Evolutionary conservation across 2,113 vertebrate species (phyloP), one percentile per base, ranked within the genome.

Genomic region (Gallinago media): DNA sequence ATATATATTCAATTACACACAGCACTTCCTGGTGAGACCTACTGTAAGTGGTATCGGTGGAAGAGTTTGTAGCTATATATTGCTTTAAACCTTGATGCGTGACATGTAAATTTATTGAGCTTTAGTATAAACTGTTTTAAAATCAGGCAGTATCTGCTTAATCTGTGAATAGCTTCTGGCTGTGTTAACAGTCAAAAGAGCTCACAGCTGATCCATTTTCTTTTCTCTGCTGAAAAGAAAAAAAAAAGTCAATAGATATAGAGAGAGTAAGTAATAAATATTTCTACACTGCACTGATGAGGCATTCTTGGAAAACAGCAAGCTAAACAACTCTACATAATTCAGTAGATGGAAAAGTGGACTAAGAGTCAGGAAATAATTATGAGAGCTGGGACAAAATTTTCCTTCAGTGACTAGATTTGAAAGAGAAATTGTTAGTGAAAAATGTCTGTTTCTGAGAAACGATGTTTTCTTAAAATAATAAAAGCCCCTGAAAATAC

Each of bases 301-400:
- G 92, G 91, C 96, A 97, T 96, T 96, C 94, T 94, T 97, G 80
- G 95, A 87, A 96, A 96, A 96, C 89, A 85, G 95, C 95, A 97
- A 96, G 73, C 92, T 94, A 95, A 94, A 97, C 95, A 97, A 94
- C 73, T 96, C 91, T 89, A 6, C 91, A 91, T 94, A 94, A 96
- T 96, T 95, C 93, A 92, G 88, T 9, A 76, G 92, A 92, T 95
- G 62, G 83, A 80, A 82, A 68, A 96, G 89, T 85, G 79, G 88
- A 94, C 92, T 72, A 62, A 78, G 79, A 95, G 76, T 95, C 95
- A 94, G 94, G 92, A 97, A 94, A 94, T 96, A 94, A 97, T 93
- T 94, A 91, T 6, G 40, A 83, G 63, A 94, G 76, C 61, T 21
- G n/a, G 68, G 83, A 78, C 70, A 54, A 96, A 75, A 70, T 50